Conservation (phyloP, 2,888 invertebrate genomes). For the Galeruca laticollis region DNA sequence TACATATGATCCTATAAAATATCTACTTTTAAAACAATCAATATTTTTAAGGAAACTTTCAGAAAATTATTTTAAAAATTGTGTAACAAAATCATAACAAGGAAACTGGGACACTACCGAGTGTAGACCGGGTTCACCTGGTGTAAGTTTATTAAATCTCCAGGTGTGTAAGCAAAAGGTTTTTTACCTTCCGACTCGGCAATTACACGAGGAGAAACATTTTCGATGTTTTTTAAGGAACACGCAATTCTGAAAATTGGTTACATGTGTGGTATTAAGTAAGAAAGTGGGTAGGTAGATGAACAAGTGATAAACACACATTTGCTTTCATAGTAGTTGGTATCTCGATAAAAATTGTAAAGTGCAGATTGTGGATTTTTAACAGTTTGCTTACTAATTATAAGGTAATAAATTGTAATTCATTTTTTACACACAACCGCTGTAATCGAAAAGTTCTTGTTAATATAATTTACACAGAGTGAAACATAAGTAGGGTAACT, state of each 20-base stretch:
- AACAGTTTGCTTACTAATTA: neutral
- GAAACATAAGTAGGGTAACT: no score
- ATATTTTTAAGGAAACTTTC: no score
- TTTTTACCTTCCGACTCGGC: slow-evolving; percentile 28
- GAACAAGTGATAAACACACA: slow-evolving; percentile 17
- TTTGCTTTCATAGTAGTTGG: neutral
- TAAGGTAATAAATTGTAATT: no score
- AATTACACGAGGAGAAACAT: slow-evolving; percentile 29
- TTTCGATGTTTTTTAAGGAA: slow-evolving; percentile 24
- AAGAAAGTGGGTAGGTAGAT: neutral
- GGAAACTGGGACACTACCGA: slow-evolving; percentile 33
- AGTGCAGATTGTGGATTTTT: slow-evolving; percentile 22
- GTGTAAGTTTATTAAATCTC: slow-evolving; percentile 31
- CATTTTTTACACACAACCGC: neutral
- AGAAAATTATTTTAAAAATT: no score
- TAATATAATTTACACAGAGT: no score
- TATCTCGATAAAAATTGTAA: slow-evolving; percentile 1
- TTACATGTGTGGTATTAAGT: slow-evolving; percentile 22
- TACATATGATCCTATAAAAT: no score
- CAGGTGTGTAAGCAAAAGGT: slow-evolving; percentile 31
- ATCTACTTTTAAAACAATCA: no score
- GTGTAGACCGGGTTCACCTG: slow-evolving; percentile 19
- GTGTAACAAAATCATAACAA: slow-evolving; percentile 26
- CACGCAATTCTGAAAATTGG: slow-evolving; percentile 29
- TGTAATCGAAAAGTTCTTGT: neutral